Conservation (phyloP, 1,140 invertebrate species). For the Epicauta chinensis region DNA sequence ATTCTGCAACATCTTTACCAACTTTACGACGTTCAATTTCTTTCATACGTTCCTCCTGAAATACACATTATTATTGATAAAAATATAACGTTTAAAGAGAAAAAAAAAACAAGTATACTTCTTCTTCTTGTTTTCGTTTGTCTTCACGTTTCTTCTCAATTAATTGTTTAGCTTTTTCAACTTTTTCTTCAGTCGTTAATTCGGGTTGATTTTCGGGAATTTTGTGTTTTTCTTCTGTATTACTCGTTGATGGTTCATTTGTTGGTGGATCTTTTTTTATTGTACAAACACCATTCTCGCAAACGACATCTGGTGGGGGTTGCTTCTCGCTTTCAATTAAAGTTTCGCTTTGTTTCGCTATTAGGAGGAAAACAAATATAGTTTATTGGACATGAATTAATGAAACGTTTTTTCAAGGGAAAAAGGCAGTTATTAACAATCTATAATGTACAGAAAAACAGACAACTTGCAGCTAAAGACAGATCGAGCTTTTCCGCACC, state of each 20-base stretch:
- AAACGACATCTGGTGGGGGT: conserved; percentile 23
- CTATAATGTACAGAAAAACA: no score
- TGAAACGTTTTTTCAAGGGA: no score
- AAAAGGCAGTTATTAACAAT: no score
- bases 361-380: no score
- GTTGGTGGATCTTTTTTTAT: no score
- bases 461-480: no score
- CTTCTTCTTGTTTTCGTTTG: conserved; percentile 58
- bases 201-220: conserved; percentile 11
- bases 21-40: conserved; percentile 65
- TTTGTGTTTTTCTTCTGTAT: conserved; percentile 25
- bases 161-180: conserved; percentile 45
- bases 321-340: conserved; percentile 7
- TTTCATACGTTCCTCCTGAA: conserved; percentile 51
- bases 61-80: no score
- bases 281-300: conserved; percentile 31
- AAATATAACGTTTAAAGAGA: no score
- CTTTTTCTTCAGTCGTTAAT: conserved; percentile 36
- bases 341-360: not conserved
- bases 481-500: no score
- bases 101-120: no score
- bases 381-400: conserved; percentile 18
- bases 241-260: conserved; percentile 3
- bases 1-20: conserved; percentile 63
- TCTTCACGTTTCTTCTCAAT: conserved; percentile 53